Conservation (phyloP, 1,140 invertebrate species). For the Ostrea denselamellosa region DNA sequence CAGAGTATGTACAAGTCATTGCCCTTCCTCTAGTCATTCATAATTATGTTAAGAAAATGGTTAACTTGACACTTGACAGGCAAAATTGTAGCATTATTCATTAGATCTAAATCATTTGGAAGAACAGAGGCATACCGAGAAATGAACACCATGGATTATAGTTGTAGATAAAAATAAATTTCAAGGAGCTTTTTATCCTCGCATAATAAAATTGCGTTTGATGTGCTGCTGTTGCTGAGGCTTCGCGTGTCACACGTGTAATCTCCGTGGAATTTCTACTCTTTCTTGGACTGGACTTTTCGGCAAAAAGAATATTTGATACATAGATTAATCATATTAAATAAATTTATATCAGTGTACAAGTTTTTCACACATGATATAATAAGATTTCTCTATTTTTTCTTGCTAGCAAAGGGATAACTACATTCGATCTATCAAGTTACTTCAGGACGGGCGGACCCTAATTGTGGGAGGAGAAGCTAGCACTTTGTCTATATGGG, state of each 20-base stretch:
- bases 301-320: not conserved
- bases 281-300: no score
- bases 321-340: not conserved
- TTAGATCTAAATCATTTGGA: not conserved
- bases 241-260: no score
- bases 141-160: not conserved
- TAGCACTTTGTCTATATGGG: slow-evolving; percentile 97
- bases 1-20: not conserved
- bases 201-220: no score
- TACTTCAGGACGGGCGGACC: slow-evolving; percentile 96
- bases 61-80: not conserved
- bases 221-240: no score
- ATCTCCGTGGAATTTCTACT: no score
- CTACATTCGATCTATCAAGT: slow-evolving; percentile 97
- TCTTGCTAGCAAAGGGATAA: slow-evolving; percentile 87
- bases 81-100: not conserved
- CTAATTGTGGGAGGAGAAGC: slow-evolving; percentile 98
- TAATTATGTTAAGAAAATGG: not conserved
- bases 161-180: not conserved
- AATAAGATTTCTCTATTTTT: slow-evolving; percentile 9
- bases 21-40: not conserved
- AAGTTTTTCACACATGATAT: not conserved
- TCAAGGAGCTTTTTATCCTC: not conserved
- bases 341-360: no score
- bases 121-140: not conserved